A percentile compares a stretch with the other conserved stretches of the same genome.
Evolutionary conservation across 2,113 vertebrate genomes (phyloP).

Genomic region (rat (Rattus norvegicus)): GRCr8 NC_086019.1:166646501-166647000

Average conservation of each 20-base stretch:
- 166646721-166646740: neutral
- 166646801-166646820: neutral
- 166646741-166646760: neutral
- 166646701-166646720: neutral
- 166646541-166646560: neutral
- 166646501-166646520: neutral
- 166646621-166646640: neutral
- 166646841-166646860: neutral
- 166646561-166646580: neutral
- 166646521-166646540: neutral
- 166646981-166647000: neutral
- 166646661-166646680: neutral
- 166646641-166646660: neutral
- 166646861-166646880: neutral
- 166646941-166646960: neutral
- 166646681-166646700: neutral
- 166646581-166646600: neutral
- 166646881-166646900: neutral
- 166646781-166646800: neutral
- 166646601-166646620: neutral
- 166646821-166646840: neutral
- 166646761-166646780: neutral
- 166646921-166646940: neutral
- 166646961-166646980: neutral
- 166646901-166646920: neutral